A percentile compares a stretch with the other conserved stretches of the same genome.
These are phyloP conservation scores for Salvelinus namaycush DNA, from an alignment of 2,113 vertebrate genomes.

Conservation along the genomic window DNA sequence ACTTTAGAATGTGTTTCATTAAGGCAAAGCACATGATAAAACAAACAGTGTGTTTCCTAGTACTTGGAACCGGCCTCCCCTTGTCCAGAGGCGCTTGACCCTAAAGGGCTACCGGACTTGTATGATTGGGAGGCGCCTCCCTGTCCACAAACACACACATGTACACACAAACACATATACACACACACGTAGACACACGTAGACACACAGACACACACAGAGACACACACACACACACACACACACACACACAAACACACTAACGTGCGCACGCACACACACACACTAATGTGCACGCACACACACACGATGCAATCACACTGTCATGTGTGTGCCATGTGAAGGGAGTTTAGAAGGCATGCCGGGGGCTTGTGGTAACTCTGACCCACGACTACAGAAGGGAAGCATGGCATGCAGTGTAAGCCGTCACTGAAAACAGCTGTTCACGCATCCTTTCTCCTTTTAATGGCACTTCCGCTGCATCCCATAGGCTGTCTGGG, in stretches of 20 bases:
- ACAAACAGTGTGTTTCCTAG: background rate
- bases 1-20: conserved; percentile 11
- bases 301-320: conserved; percentile 14
- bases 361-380: conserved; percentile 53
- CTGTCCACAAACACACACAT: background rate
- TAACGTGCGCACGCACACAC: background rate
- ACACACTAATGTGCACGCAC: background rate
- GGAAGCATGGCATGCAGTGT: conserved; percentile 62
- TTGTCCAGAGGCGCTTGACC: background rate
- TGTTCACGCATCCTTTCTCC: conserved; percentile 73
- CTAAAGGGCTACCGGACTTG: background rate
- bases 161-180: background rate
- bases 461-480: conserved; percentile 73
- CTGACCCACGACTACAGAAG: conserved; percentile 50
- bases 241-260: background rate
- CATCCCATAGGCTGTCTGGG: conserved; percentile 63
- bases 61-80: background rate
- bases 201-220: background rate
- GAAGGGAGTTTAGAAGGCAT: conserved; percentile 50
- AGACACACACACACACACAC: background rate
- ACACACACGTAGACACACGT: background rate
- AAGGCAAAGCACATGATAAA: conserved; percentile 16
- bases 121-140: background rate
- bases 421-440: conserved; percentile 68
- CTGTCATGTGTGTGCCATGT: conserved; percentile 65